Evolutionary conservation across 2,113 vertebrate species (phyloP).

Genomic region (Pterophyllum scalare): DNA sequence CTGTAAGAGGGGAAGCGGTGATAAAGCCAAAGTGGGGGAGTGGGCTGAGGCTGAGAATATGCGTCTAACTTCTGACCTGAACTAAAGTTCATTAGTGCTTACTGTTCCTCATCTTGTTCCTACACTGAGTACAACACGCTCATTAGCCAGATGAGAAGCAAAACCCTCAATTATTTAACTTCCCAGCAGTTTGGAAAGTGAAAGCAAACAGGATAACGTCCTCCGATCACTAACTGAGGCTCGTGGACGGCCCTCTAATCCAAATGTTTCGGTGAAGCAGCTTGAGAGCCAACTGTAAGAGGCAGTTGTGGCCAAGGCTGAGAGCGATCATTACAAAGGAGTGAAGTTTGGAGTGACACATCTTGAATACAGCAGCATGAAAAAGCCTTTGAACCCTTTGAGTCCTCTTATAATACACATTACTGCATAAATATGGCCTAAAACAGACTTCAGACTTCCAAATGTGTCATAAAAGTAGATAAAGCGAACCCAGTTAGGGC

Average conservation of each 20-base stretch:
- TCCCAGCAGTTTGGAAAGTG: not conserved
- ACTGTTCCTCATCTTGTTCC: not conserved
- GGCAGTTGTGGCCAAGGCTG: not conserved
- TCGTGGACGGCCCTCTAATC: not conserved
- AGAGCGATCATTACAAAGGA: not conserved
- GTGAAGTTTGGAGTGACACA: not conserved
- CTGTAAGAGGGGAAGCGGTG: not conserved
- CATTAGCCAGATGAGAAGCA: not conserved
- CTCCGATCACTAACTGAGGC: not conserved
- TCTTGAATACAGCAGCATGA: too few species aligned
- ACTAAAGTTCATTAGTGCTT: not conserved
- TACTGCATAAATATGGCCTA: not conserved
- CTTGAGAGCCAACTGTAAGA: not conserved
- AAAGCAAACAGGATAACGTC: slow-evolving; percentile 14
- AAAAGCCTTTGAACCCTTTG: not conserved
- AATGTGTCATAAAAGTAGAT: not conserved
- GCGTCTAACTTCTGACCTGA: not conserved
- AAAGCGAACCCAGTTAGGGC: not conserved
- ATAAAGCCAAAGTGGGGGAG: not conserved
- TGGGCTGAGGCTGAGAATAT: not conserved
- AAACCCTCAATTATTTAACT: not conserved
- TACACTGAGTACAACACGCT: not conserved
- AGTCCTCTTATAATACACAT: not conserved
- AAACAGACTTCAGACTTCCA: not conserved
- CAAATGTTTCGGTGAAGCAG: not conserved